These are phyloP conservation scores for Synergus laeviventris DNA, from an alignment of 2,888 invertebrate species.

Conservation along the genomic window DNA sequence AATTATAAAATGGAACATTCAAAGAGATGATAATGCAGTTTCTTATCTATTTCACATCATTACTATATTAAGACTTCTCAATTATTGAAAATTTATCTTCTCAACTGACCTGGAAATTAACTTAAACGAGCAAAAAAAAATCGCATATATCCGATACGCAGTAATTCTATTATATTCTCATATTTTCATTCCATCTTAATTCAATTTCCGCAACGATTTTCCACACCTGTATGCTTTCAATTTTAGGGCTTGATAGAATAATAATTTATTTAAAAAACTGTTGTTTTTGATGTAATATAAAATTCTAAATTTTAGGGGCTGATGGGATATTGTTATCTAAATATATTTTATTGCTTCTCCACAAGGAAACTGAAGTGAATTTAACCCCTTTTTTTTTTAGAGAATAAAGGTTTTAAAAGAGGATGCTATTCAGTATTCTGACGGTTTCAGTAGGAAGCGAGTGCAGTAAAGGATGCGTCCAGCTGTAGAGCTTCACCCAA, in stretches of 20 bases:
- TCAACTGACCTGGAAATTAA: background rate
- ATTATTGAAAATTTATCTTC: background rate
- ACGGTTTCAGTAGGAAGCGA: slow-evolving; percentile 7
- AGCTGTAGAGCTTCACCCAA: slow-evolving; percentile 61
- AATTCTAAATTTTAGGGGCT: too few relatives aligned
- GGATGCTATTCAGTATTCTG: slow-evolving; percentile 15
- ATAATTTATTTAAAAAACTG: background rate
- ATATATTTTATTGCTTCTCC: background rate
- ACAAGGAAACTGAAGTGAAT: background rate
- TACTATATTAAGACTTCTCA: slow-evolving; percentile 22
- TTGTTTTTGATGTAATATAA: too few relatives aligned
- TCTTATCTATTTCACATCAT: slow-evolving; percentile 6
- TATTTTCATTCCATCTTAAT: background rate
- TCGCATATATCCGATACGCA: background rate
- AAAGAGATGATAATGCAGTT: background rate
- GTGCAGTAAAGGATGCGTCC: slow-evolving; percentile 46
- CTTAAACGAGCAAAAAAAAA: background rate
- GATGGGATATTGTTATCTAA: background rate
- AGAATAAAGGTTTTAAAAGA: background rate
- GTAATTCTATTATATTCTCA: background rate
- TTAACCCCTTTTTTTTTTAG: slow-evolving; percentile 10
- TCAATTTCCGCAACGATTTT: background rate
- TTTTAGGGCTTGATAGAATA: background rate
- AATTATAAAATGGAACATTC: background rate
- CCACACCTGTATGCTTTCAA: background rate